Evolutionary conservation across 2,113 vertebrate species (phyloP).

Genomic region (Sardina pilchardus): DNA sequence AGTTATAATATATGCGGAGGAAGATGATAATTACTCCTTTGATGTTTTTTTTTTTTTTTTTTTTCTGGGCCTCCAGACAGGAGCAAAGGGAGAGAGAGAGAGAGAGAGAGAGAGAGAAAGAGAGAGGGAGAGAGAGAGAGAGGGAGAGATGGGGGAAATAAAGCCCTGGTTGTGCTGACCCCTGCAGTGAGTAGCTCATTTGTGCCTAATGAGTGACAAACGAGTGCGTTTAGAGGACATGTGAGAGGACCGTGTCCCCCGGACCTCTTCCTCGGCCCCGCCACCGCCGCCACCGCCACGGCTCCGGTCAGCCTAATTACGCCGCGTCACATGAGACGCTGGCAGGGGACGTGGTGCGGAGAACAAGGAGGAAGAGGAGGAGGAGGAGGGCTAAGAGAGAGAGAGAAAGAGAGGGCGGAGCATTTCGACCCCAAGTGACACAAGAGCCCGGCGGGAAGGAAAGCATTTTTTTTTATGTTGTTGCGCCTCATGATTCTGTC

Average conservation of each 20-base stretch:
- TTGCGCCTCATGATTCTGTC: background rate
- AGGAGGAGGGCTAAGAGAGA: background rate
- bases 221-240: slow-evolving; percentile 39
- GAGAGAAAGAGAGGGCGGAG: background rate
- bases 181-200: slow-evolving; percentile 30
- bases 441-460: background rate
- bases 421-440: background rate
- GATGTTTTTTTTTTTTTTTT: slow-evolving; percentile 28
- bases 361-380: background rate
- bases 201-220: slow-evolving; percentile 42
- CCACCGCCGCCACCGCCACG: background rate
- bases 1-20: slow-evolving; percentile 32
- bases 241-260: slow-evolving; percentile 7
- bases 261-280: slow-evolving; percentile 33
- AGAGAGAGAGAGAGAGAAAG: too few relatives aligned
- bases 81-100: background rate
- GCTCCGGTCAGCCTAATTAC: slow-evolving; percentile 55
- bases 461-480: background rate
- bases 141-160: background rate
- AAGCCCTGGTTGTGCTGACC: slow-evolving; percentile 30
- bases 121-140: background rate
- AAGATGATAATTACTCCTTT: slow-evolving; percentile 38
- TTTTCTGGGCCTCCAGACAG: background rate
- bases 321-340: slow-evolving; percentile 32
- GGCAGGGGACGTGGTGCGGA: slow-evolving; percentile 28